phyloP scores from a whole-genome alignment of 2,888 invertebrate genomes.

The Blastobasis adustella region DNA sequence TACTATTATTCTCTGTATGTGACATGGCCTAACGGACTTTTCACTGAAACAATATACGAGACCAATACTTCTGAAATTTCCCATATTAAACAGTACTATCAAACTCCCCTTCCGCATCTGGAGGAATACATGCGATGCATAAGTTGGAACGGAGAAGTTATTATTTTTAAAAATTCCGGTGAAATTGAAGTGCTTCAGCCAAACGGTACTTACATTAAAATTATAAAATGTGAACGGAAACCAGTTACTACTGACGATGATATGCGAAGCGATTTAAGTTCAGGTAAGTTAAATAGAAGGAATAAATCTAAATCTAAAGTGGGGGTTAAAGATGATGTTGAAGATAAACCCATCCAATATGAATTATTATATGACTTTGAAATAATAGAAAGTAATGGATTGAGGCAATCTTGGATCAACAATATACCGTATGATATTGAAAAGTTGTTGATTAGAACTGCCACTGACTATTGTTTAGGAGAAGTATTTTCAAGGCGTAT shows the following conservation, averaged over 20 bases:
- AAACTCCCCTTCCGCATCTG: constrained; percentile 18
- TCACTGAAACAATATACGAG: constrained; percentile 53
- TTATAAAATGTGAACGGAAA: constrained; percentile 42
- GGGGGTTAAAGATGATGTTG: no score
- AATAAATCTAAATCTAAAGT: constrained; percentile 41
- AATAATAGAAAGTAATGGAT: constrained; percentile 42
- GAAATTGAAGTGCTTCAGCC: constrained; percentile 46
- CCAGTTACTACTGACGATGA: constrained; percentile 23
- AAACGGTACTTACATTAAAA: constrained; percentile 46
- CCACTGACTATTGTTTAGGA: constrained; percentile 55
- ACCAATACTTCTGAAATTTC: constrained; percentile 41
- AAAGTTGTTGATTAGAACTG: constrained; percentile 49
- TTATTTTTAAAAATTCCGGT: constrained; percentile 46
- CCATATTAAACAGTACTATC: constrained; percentile 54
- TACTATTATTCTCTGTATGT: constrained; percentile 43
- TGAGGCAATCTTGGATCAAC: constrained; percentile 42
- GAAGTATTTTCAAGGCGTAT: constrained; percentile 59
- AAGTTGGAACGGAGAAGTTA: constrained; percentile 56
- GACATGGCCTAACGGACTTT: constrained; percentile 62
- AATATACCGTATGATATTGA: constrained; percentile 34
- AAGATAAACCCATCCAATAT: no score
- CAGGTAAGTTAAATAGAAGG: constrained; percentile 26
- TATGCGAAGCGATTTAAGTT: constrained; percentile 23
- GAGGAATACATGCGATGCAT: constrained; percentile 57
- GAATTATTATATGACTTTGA: constrained; percentile 38